phyloP scores from a whole-genome alignment of 2,113 vertebrate genomes.

The Herpetotheres cachinnans region DNA sequence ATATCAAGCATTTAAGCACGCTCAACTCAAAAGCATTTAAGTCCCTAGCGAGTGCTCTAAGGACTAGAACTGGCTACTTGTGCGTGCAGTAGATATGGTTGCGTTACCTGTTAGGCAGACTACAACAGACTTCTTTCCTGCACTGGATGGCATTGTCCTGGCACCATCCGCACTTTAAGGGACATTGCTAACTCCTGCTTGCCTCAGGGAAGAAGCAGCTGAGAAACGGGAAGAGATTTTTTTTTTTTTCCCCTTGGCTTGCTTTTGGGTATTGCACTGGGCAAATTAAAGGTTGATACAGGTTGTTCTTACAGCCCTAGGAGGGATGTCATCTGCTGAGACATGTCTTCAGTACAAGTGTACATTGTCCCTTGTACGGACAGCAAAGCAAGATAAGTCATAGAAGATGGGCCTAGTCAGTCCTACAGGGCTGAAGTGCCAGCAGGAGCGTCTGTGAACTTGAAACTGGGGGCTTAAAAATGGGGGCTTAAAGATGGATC shows the following conservation, averaged over 20 bases:
- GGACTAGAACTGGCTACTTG: background rate
- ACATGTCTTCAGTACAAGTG: background rate
- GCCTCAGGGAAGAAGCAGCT: background rate
- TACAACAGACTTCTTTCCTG: background rate
- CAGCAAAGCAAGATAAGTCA: background rate
- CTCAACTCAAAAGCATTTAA: background rate
- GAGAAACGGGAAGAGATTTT: background rate
- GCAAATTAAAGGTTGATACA: background rate
- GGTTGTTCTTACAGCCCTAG: background rate
- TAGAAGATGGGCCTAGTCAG: background rate
- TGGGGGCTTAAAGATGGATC: background rate
- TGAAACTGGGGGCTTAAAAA: background rate
- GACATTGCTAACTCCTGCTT: background rate
- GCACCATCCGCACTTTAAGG: background rate
- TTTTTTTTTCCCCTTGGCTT: background rate
- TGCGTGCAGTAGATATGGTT: background rate
- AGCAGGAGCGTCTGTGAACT: background rate
- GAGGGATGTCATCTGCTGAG: background rate
- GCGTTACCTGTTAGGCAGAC: background rate
- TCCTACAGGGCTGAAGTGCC: background rate
- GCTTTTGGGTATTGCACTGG: background rate
- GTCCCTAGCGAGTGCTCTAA: background rate
- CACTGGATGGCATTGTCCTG: background rate
- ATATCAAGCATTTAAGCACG: background rate
- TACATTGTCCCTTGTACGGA: background rate